Evolutionary conservation across 1,140 invertebrate species (phyloP), one percentile per base, ranked within the genome.

Genomic region (Samia ricini): DNA sequence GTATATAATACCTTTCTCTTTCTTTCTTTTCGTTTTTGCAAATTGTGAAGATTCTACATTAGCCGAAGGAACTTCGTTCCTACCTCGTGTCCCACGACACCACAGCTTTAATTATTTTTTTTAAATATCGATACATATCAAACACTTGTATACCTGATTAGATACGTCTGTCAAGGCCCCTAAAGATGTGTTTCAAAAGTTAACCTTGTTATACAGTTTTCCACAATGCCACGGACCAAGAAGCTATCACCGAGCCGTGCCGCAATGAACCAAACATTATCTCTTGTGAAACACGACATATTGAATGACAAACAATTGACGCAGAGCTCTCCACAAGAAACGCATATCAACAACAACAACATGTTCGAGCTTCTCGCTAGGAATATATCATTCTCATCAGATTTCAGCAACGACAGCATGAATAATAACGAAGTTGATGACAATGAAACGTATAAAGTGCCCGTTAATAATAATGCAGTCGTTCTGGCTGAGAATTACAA

Each of bases 181-280:
- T 49, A 8, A 42, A 19, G 48, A 2, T 51, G 24, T 42, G 4
- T 56, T 48, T 48, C 33, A 36, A 8, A 48, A 48, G 12, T 10
- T 12, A 52, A 52, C 6, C 58, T 48, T 26, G 60, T 54, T 63
- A 83, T 78, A 55, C 84, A 92, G 92, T 93, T 93, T 72, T 92
- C 92, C 36, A 94, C 93, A 19, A 93, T 93, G 90, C 93, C 93
- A 48, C 88, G 91, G 70, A 87, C 88, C 69, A 92, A 91, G 77
- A 91, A 91, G 64, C 72, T 82, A 26, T 86, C 86, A 36, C 79
- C 89, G 4, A 83, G 82, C 55, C 85, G 88, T 50, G 75, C 79
- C 3, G 66, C 79, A 29, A 69, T 85, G 76, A 85, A 86, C 74
- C 76, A 89, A 66, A 79, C 82, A 5, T 52, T 87, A 59, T 84